A percentile compares a stretch with the other conserved stretches of the same genome.
Conservation (phyloP, 2,888 invertebrate genomes). For the Mystacides longicornis region DNA sequence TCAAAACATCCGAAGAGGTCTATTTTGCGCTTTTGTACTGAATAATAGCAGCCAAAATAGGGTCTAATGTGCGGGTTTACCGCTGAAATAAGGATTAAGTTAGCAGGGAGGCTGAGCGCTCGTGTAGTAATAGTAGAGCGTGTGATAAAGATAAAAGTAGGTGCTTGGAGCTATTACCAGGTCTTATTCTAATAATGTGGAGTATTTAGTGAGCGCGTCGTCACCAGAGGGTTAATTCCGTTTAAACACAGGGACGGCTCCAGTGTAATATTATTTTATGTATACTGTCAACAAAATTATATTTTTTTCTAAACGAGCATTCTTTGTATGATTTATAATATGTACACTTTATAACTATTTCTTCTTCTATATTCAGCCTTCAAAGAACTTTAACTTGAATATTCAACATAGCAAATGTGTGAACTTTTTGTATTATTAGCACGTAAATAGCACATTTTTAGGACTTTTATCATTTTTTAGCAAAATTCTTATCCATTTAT, state of each 20-base stretch:
- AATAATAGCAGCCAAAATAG: constrained; percentile 5
- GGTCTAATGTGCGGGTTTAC: constrained; percentile 14
- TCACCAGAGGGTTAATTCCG: constrained; percentile 24
- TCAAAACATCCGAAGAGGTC: not conserved
- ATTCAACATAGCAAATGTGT: too few relatives aligned
- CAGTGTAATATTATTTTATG: not conserved
- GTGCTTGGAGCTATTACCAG: constrained; percentile 21
- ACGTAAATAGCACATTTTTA: too few relatives aligned
- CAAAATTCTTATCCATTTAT: too few relatives aligned
- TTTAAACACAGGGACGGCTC: constrained; percentile 14
- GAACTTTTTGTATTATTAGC: too few relatives aligned
- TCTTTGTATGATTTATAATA: too few relatives aligned
- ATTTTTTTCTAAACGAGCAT: too few relatives aligned
- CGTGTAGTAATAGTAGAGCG: not conserved
- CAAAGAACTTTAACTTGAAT: too few relatives aligned
- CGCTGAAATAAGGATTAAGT: constrained; percentile 23
- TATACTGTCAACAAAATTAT: too few relatives aligned
- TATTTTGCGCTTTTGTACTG: not conserved
- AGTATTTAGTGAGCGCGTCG: constrained; percentile 17
- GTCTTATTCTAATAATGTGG: constrained; percentile 24
- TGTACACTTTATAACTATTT: too few relatives aligned
- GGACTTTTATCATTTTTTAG: too few relatives aligned
- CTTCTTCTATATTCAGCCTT: too few relatives aligned
- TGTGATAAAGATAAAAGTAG: constrained; percentile 23
- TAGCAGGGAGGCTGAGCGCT: constrained; percentile 2